These are phyloP conservation scores for Poeciliopsis occidentalis DNA, from an alignment of 2,113 vertebrate species.

Conservation along the genomic window DNA sequence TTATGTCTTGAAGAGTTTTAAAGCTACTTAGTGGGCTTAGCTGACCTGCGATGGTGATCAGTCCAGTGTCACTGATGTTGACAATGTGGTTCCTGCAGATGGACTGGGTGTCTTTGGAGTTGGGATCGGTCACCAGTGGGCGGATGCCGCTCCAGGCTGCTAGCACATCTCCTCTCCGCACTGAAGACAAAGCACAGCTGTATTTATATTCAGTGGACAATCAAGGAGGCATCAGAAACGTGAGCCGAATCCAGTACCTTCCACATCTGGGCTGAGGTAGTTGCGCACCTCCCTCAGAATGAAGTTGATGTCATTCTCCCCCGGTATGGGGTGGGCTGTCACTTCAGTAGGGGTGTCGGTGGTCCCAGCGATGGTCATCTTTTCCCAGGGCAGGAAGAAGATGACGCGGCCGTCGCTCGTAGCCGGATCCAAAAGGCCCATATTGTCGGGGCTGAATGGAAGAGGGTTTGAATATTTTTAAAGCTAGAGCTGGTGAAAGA, in stretches of 20 bases:
- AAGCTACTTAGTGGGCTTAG: constrained; percentile 56
- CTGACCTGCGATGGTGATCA: constrained; percentile 95
- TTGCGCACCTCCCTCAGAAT: constrained; percentile 94
- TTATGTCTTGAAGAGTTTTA: not conserved
- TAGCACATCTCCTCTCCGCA: constrained; percentile 94
- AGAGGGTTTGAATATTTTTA: not conserved
- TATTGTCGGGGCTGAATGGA: constrained; percentile 89
- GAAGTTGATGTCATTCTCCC: constrained; percentile 89
- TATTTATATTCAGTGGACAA: not conserved
- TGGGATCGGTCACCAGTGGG: constrained; percentile 93
- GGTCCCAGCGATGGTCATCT: constrained; percentile 97
- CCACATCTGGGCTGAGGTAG: constrained; percentile 91
- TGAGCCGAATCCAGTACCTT: constrained; percentile 78
- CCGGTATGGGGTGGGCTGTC: constrained; percentile 90
- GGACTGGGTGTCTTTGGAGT: constrained; percentile 95
- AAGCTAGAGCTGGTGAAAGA: not conserved
- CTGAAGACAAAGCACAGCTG: constrained; percentile 64
- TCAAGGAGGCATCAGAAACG: not conserved
- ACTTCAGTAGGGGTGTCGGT: constrained; percentile 91
- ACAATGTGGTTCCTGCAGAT: constrained; percentile 95
- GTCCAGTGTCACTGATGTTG: constrained; percentile 86
- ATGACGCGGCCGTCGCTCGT: constrained; percentile 97
- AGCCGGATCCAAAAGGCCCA: constrained; percentile 96
- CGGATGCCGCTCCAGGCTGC: constrained; percentile 98
- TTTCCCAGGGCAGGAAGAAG: constrained; percentile 98